These are phyloP conservation scores for Amphibalanus amphitrite DNA, from an alignment of 1,140 invertebrate genomes.

Conservation along the genomic window DNA sequence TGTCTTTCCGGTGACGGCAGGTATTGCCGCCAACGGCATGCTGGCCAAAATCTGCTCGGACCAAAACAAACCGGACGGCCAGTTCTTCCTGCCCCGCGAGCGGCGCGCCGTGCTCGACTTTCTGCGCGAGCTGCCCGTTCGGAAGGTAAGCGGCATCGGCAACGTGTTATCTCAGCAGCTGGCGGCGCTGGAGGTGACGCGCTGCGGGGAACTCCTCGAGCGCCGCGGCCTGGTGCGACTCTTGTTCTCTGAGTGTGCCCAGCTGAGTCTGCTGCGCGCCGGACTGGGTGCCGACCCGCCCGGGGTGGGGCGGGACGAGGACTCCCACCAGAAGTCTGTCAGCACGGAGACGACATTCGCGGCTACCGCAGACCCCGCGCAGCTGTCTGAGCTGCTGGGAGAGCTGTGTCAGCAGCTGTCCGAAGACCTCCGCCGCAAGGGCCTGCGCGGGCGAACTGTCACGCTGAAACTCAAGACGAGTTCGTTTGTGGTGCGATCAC, in stretches of 20 bases:
- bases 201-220: conserved; percentile 32
- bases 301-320: conserved; percentile 12
- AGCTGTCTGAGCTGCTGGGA: conserved; percentile 27
- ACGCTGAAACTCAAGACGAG: conserved; percentile 35
- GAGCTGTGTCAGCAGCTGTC: conserved; percentile 28
- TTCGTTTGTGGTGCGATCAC: conserved; percentile 31
- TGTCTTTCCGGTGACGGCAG: conserved; percentile 26
- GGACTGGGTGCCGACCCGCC: conserved; percentile 31
- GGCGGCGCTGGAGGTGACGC: conserved; percentile 29
- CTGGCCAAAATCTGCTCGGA: conserved; percentile 48
- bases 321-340: conserved; percentile 31
- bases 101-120: conserved; percentile 31
- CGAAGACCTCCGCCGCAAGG: conserved; percentile 25
- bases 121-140: conserved; percentile 32
- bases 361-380: conserved; percentile 25
- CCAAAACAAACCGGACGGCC: conserved; percentile 49
- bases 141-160: conserved; percentile 32
- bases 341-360: conserved; percentile 36
- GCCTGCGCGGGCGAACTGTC: conserved; percentile 29
- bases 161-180: conserved; percentile 20
- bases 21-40: conserved; percentile 41
- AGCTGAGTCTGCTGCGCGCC: conserved; percentile 33
- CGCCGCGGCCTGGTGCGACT: conserved; percentile 31
- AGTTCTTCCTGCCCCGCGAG: conserved; percentile 31
- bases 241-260: conserved; percentile 31